These are phyloP conservation scores for Brachypodius melanocephalos DNA, from an alignment of 2,113 vertebrate species.

Conservation along the genomic window DNA sequence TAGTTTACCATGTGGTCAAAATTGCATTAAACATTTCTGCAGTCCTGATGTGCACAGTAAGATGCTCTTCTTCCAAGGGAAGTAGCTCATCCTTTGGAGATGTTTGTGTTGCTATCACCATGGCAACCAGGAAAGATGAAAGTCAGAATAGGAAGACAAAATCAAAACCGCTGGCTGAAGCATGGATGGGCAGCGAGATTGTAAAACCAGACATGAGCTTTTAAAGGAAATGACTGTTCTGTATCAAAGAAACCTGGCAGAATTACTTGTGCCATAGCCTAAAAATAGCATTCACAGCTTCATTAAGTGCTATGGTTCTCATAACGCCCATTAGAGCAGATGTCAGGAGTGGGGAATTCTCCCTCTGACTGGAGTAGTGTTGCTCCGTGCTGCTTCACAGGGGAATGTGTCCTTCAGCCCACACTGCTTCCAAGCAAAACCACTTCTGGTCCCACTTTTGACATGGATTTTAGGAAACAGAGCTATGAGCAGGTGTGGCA, in stretches of 20 bases:
- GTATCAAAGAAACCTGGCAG: background rate
- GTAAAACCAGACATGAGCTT: background rate
- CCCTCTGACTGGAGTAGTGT: background rate
- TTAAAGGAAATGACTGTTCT: constrained; percentile 15
- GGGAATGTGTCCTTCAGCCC: rapidly evolving
- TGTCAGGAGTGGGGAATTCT: background rate
- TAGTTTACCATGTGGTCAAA: constrained; percentile 54
- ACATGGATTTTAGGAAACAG: background rate
- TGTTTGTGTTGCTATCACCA: constrained; percentile 65
- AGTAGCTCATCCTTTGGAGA: constrained; percentile 42
- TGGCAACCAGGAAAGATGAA: constrained; percentile 50
- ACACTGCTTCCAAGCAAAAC: background rate
- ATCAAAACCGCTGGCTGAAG: background rate
- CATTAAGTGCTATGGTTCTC: background rate
- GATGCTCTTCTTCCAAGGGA: background rate
- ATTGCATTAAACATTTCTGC: constrained; percentile 40
- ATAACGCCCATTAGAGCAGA: background rate
- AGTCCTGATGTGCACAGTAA: background rate
- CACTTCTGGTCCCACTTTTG: background rate
- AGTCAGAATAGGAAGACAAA: background rate
- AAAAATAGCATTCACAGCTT: background rate
- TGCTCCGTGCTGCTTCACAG: background rate
- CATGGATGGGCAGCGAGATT: background rate
- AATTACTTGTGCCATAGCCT: background rate
- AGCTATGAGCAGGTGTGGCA: background rate